Conservation (phyloP, 2,113 vertebrate species). For the Lamprologus sp. region DNA sequence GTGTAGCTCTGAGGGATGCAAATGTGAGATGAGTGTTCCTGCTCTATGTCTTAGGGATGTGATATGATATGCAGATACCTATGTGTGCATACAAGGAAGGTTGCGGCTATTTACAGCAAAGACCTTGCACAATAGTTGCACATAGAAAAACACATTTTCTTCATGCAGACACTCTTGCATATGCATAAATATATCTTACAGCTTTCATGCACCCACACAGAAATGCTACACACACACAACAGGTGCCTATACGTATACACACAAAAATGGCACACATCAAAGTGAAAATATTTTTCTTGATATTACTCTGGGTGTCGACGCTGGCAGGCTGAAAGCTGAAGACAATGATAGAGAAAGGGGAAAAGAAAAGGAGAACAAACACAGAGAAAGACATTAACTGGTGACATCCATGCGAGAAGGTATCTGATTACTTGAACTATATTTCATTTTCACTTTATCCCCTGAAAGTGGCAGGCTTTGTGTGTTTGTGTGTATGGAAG, state of each 20-base stretch:
- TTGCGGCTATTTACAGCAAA: neutral
- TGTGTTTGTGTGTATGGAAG: neutral
- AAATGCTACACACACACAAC: neutral
- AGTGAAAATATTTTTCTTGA: conserved; percentile 32
- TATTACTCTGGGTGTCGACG: neutral
- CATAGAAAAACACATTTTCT: neutral
- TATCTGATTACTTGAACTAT: conserved; percentile 5
- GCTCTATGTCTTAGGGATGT: neutral
- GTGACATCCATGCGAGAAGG: conserved; percentile 4
- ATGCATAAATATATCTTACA: neutral
- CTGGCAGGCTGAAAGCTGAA: neutral
- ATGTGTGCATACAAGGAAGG: neutral
- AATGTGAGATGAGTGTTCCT: neutral
- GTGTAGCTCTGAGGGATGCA: neutral
- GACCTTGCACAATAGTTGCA: neutral
- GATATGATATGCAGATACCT: neutral
- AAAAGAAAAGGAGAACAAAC: neutral
- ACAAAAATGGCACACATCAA: neutral
- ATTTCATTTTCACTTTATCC: conserved; percentile 22
- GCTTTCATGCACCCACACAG: neutral
- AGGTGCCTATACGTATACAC: neutral
- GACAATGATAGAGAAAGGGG: neutral
- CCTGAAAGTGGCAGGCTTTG: neutral
- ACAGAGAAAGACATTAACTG: conserved; percentile 4
- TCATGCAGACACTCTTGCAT: neutral